These are phyloP conservation scores for Danionella dracula DNA, from an alignment of 2,797 vertebrate genomes.

Conservation along the genomic window DNA sequence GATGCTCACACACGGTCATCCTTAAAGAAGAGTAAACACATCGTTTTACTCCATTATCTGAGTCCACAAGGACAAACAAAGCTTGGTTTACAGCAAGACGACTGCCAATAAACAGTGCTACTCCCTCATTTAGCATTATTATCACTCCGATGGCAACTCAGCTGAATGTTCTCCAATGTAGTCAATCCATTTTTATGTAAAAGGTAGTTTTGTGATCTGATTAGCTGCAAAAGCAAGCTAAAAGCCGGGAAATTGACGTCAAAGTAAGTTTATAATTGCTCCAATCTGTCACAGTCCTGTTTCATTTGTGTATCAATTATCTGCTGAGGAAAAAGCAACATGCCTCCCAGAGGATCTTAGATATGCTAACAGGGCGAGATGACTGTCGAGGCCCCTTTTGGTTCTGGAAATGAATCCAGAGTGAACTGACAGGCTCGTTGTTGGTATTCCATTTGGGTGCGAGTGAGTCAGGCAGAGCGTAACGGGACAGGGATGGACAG, in stretches of 20 bases:
- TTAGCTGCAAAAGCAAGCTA: not conserved
- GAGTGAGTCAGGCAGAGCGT: conserved; percentile 23
- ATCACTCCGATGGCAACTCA: not conserved
- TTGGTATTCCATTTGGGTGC: conserved; percentile 32
- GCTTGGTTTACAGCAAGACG: conserved; percentile 15
- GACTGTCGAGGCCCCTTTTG: conserved; percentile 12
- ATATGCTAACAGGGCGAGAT: not conserved
- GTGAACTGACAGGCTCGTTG: conserved; percentile 19
- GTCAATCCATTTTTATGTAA: not conserved
- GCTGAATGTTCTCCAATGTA: not conserved
- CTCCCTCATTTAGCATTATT: conserved; percentile 13
- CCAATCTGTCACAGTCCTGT: conserved; percentile 18
- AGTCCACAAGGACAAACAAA: conserved; percentile 29
- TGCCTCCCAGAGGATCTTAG: not conserved
- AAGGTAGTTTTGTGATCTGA: not conserved
- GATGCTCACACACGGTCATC: conserved; percentile 28
- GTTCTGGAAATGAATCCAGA: conserved; percentile 8
- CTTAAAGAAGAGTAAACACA: conserved; percentile 42
- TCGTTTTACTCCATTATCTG: conserved; percentile 28
- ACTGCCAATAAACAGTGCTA: conserved; percentile 18
- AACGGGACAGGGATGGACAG: conserved; percentile 4
- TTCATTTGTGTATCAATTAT: conserved; percentile 33
- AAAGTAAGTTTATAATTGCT: conserved; percentile 16
- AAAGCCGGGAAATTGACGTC: not conserved
- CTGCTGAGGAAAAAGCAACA: not conserved